Evolutionary conservation across 2,113 vertebrate genomes (phyloP), one percentile per base, ranked within the genome.

Genomic region (Tretioscincus oriximinensis): DNA sequence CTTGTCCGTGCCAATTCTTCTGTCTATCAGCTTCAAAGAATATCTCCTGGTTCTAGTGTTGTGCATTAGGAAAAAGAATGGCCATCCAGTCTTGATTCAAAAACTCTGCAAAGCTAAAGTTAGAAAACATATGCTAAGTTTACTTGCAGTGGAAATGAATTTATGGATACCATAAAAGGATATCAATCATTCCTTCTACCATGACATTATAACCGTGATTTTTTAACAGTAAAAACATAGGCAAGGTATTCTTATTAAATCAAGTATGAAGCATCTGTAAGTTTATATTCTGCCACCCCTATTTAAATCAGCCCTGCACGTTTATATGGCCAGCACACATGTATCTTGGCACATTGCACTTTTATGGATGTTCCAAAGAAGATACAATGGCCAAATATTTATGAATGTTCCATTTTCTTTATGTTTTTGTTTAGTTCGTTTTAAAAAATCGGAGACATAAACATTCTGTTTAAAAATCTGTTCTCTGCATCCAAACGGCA

Each of bases 401-500:
- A 91, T 86, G 87, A 83, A 89, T 85, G 88, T 88, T 90, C 87
- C 71, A 74, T 93, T 93, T 93, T 90, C 89, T 94, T 93, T 90
- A 92, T 81, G 68, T 93, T 92, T 92, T 68, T 93, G 87, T 77
- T 92, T 93, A 91, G 81, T 81, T 84, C 77, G 90, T 93, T 95
- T 91, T 92, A 84, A 90, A 41, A 93, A 93, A 92, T 89, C 90
- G 94, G 92, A 63, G 93, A 93, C 91, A 93, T 88, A 95, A 94
- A 94, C 89, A 92, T 95, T 94, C 91, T 93, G 86, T 88, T 93
- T 90, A 92, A 93, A 94, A 95, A 94, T 92, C 92, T 94, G 88
- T 95, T 95, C 91, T 95, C 82, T 81, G 77, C 73, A 81, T 90
- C 88, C 87, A 83, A 85, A 90, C 81, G 89, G 91, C 92, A 93